These are phyloP conservation scores for Drosophila repleta DNA, from an alignment of 1,140 invertebrate genomes.

Conservation along the genomic window DNA sequence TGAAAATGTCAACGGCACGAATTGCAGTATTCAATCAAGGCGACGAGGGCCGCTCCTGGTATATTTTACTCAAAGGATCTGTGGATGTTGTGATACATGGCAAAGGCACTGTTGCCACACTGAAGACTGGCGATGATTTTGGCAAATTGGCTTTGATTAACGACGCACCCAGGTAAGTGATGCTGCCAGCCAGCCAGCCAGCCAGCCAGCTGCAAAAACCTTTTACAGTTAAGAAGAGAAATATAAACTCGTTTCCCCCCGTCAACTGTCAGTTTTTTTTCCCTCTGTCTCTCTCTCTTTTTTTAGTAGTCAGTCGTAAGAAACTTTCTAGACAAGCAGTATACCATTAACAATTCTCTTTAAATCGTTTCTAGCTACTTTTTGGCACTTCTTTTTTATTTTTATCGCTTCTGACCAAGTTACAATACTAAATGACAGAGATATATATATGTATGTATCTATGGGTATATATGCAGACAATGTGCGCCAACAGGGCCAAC, in stretches of 20 bases:
- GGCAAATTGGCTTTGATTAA: slow-evolving; percentile 95
- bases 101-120: slow-evolving; percentile 92
- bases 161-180: slow-evolving; percentile 90
- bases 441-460: not conserved
- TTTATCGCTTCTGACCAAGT: slow-evolving; percentile 14
- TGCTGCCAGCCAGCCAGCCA: slow-evolving; percentile 1
- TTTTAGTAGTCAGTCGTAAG: slow-evolving; percentile 1
- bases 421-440: not conserved
- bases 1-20: slow-evolving; percentile 28
- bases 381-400: slow-evolving; percentile 3
- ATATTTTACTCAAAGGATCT: slow-evolving; percentile 93
- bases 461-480: slow-evolving; percentile 6
- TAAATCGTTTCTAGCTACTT: slow-evolving; percentile 27
- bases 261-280: not conserved
- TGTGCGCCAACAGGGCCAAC: slow-evolving; percentile 29
- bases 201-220: slow-evolving; percentile 4
- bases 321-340: slow-evolving; percentile 28
- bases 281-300: slow-evolving; percentile 7
- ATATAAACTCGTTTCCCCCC: slow-evolving; percentile 9
- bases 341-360: slow-evolving; percentile 35
- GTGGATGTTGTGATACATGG: slow-evolving; percentile 95
- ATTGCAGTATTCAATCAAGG: slow-evolving; percentile 93
- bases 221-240: not conserved
- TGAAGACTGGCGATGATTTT: slow-evolving; percentile 95
- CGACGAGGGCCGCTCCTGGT: slow-evolving; percentile 95